Base-by-base conservation (phyloP, 1,140 invertebrate genomes). In the Lutraria rhynchaena region DNA sequence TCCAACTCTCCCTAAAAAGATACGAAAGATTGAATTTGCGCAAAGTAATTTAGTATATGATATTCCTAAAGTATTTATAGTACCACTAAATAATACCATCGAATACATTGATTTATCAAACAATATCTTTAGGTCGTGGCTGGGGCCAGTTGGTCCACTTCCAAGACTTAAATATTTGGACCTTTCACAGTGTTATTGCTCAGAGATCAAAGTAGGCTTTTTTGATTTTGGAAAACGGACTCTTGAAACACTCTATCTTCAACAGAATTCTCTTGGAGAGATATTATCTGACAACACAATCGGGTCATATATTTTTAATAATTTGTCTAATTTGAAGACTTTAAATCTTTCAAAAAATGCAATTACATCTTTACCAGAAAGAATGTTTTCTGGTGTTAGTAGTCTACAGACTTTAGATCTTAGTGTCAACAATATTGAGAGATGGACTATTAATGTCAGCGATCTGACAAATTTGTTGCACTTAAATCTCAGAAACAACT, bases 401-500 rank as follows among this genome's bases (percentile, higher is more conserved):
- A 41, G 15, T 41, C 37, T 41, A 41, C 5, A 41, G 15, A 41
- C 37, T 41, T 15, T 41, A 7, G 37, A 41, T 41, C 37, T 41
- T 41, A 41, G 37, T 41, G 37, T 75, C 5, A 75, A 75, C 58
- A 75, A 61, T 31, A 61, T 75, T 49, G 73, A 75, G 15, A 31
- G 3, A 13, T 61, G n/a, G 22, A 31, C n/a, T 11, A 49, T 75
- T 22, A 31, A 75, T 51, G 57, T 75, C 0, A 33, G 11, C 15
- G 5, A 27, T 9, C 49, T 75, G 35, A 51, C 33, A 24, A 75
- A 63, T 61, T 17, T 75, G 5, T 3, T 49, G 17, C 13, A 58
- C 44, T 27, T 78, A 24, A 57, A 69, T 31, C 22, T 78, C 15
- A 19, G 19, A 5, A n/a, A 3, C 13, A 78, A 78, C 22, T 53